phyloP scores from a whole-genome alignment of 2,888 invertebrate genomes.

The Lissocephala sabroskyi region DNA sequence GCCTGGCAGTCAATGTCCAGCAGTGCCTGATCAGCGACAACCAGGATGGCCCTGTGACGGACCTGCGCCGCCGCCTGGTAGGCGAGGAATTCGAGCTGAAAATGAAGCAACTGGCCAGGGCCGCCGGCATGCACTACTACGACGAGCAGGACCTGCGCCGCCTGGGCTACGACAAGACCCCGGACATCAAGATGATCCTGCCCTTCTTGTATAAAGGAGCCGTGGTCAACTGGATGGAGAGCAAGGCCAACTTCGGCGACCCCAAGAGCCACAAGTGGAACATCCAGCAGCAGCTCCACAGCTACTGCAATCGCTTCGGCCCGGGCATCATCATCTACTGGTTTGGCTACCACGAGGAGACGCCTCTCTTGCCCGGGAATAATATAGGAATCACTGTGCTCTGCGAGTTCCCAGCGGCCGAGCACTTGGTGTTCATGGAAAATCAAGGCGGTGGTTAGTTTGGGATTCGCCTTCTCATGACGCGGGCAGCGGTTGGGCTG shows the following conservation, averaged over 20 bases:
- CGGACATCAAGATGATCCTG: conserved; percentile 91
- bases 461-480: too few species aligned
- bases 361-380: conserved; percentile 75
- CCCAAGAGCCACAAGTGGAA: conserved; percentile 85
- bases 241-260: conserved; percentile 96
- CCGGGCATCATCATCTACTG: conserved; percentile 96
- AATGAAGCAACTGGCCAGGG: conserved; percentile 69
- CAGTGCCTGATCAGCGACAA: conserved; percentile 87
- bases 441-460: too few species aligned
- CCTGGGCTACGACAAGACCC: conserved; percentile 94
- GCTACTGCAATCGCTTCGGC: conserved; percentile 96
- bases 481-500: too few species aligned
- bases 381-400: conserved; percentile 76
- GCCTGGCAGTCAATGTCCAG: conserved; percentile 64
- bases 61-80: conserved; percentile 83
- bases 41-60: conserved; percentile 86
- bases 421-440: conserved; percentile 72
- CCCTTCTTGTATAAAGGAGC: conserved; percentile 89
- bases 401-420: conserved; percentile 74
- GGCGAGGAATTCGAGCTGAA: conserved; percentile 90
- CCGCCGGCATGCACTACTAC: conserved; percentile 77
- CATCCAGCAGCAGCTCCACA: conserved; percentile 86
- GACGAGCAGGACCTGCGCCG: conserved; percentile 87
- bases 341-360: conserved; percentile 87
- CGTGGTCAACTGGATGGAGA: conserved; percentile 96